Percentiles rank a stretch among this genome's conserved stretches.
Evolutionary conservation across 1,140 invertebrate species (phyloP).

Genomic region (Ptiloglossa arizonensis): DNA sequence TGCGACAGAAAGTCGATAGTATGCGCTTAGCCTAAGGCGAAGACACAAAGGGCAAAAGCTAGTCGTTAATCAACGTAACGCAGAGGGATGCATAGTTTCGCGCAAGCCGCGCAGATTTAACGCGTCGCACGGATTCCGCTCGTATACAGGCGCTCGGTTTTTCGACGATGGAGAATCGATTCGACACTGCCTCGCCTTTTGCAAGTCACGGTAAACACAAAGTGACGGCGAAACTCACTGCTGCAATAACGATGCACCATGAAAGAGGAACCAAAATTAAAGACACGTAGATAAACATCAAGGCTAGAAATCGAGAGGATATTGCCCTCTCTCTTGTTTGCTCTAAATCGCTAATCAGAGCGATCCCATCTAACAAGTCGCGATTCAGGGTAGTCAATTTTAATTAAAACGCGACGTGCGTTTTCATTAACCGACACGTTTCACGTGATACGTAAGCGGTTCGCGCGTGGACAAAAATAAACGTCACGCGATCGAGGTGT

Average conservation of each 20-base stretch:
- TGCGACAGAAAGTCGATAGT: no score
- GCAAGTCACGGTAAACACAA: conserved; percentile 54
- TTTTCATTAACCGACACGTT: conserved; percentile 33
- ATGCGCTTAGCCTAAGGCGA: not conserved
- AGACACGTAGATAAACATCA: conserved; percentile 28
- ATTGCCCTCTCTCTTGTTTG: conserved; percentile 41
- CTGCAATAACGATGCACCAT: conserved; percentile 28
- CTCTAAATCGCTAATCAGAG: conserved; percentile 40
- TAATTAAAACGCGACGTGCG: conserved; percentile 43
- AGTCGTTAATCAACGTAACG: not conserved
- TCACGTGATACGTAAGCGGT: not conserved
- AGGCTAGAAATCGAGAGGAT: conserved; percentile 33
- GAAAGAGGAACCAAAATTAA: conserved; percentile 39
- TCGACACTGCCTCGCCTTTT: conserved; percentile 45
- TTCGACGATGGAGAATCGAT: conserved; percentile 57
- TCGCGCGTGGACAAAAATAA: not conserved
- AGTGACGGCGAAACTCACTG: conserved; percentile 38
- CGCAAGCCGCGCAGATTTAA: conserved; percentile 29
- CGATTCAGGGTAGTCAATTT: not conserved
- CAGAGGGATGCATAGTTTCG: not conserved
- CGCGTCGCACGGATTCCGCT: conserved; percentile 2
- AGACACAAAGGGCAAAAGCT: not conserved
- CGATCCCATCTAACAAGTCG: conserved; percentile 13
- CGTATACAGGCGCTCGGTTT: conserved; percentile 33
- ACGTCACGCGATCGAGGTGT: not conserved